Conservation (phyloP, 2,888 invertebrate species). For the Campoplex capitator region DNA sequence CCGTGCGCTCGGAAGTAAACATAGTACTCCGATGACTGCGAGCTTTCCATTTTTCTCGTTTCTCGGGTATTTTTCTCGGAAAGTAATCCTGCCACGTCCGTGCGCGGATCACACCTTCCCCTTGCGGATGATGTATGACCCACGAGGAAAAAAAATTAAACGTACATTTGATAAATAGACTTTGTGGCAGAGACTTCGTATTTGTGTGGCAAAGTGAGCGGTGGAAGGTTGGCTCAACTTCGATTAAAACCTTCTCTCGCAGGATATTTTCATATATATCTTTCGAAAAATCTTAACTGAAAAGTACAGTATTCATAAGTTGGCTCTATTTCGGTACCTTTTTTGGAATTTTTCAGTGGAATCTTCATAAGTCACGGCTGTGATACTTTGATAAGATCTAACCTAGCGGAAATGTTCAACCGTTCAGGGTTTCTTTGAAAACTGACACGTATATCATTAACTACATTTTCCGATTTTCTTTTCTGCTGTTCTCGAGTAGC, state of each 20-base stretch:
- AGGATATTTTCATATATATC: constrained; percentile 41
- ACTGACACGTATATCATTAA: constrained; percentile 18
- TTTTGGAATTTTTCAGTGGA: not conserved
- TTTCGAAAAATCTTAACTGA: constrained; percentile 21
- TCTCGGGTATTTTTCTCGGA: constrained; percentile 78
- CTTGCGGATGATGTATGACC: constrained; percentile 81
- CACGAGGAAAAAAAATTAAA: constrained; percentile 82
- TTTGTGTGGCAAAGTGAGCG: constrained; percentile 47
- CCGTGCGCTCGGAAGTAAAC: constrained; percentile 44
- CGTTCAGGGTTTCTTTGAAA: not conserved
- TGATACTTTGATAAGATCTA: not conserved
- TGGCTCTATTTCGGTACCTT: not conserved
- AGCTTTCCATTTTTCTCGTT: constrained; percentile 75
- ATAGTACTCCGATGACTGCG: constrained; percentile 64
- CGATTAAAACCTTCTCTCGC: constrained; percentile 28
- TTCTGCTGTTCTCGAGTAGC: not conserved
- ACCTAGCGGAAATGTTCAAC: not conserved
- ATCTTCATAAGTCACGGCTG: not conserved
- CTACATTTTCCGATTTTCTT: constrained; percentile 55
- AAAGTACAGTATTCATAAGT: not conserved
- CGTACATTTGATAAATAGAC: constrained; percentile 83
- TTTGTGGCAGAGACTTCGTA: constrained; percentile 72
- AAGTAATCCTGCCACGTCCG: constrained; percentile 82
- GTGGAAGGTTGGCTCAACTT: constrained; percentile 28
- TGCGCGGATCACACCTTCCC: constrained; percentile 79